phyloP scores from a whole-genome alignment of 2,797 vertebrate genomes.

The Choloepus didactylus region DNA sequence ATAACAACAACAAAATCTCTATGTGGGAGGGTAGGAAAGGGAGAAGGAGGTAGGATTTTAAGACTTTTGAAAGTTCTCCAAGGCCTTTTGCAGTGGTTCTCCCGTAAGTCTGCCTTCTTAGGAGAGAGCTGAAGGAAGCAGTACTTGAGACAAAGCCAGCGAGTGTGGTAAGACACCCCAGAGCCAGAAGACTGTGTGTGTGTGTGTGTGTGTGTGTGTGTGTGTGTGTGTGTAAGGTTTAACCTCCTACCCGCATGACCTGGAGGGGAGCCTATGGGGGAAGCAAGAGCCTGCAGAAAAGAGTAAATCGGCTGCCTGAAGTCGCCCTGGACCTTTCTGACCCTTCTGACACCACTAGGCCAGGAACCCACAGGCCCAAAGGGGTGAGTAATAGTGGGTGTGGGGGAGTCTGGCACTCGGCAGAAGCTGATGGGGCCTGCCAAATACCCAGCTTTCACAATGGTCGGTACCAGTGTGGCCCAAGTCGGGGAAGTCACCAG shows the following conservation, averaged over 20 bases:
- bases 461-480: not conserved
- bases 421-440: not conserved
- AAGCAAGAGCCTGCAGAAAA: not conserved
- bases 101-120: not conserved
- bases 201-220: accelerated
- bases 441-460: conserved; percentile 64
- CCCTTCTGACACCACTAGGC: not conserved
- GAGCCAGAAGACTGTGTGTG: not conserved
- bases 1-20: not conserved
- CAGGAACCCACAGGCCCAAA: not conserved
- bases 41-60: not conserved
- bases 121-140: not conserved
- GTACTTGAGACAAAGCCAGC: not conserved
- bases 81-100: not conserved
- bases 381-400: conserved; percentile 36
- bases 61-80: not conserved
- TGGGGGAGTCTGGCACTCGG: not conserved
- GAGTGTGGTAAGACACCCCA: not conserved
- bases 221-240: not conserved
- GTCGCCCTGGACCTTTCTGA: not conserved
- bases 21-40: not conserved
- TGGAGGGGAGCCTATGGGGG: not conserved
- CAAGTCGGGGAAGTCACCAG: conserved; percentile 63
- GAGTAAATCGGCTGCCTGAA: not conserved
- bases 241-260: not conserved